A percentile compares a stretch with the other conserved stretches of the same genome.
phyloP scores from a whole-genome alignment of 2,113 vertebrate genomes.

The Spilogale gracilis region DNA sequence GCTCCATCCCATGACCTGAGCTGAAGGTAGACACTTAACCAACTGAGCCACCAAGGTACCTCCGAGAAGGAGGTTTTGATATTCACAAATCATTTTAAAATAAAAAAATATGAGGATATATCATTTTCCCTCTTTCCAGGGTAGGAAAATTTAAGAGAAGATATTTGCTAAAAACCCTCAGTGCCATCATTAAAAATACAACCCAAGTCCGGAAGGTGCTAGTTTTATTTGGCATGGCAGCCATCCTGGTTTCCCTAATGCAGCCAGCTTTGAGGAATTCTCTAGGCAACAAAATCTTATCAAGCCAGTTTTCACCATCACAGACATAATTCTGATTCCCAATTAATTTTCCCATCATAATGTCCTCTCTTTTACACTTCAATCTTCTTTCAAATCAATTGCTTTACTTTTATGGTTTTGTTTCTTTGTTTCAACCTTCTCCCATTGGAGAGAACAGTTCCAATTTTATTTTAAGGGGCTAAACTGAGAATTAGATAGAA shows the following conservation, averaged over 20 bases:
- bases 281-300: not conserved
- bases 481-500: not conserved
- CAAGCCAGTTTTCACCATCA: not conserved
- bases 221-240: not conserved
- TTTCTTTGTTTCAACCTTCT: conserved; percentile 13
- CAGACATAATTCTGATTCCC: not conserved
- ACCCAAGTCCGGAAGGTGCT: not conserved
- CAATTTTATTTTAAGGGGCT: not conserved
- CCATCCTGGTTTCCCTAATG: not conserved
- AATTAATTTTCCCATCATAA: not conserved
- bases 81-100: not conserved
- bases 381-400: not conserved
- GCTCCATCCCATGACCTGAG: too few species aligned
- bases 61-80: not conserved
- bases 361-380: not conserved
- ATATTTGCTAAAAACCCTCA: not conserved
- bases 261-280: not conserved
- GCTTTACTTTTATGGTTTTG: not conserved
- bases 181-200: not conserved
- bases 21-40: too few species aligned
- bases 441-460: not conserved
- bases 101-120: not conserved
- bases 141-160: not conserved
- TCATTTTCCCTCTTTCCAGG: not conserved
- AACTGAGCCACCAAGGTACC: too few species aligned